These are phyloP conservation scores for Gerris buenoi DNA, from an alignment of 1,140 invertebrate genomes.

Conservation along the genomic window DNA sequence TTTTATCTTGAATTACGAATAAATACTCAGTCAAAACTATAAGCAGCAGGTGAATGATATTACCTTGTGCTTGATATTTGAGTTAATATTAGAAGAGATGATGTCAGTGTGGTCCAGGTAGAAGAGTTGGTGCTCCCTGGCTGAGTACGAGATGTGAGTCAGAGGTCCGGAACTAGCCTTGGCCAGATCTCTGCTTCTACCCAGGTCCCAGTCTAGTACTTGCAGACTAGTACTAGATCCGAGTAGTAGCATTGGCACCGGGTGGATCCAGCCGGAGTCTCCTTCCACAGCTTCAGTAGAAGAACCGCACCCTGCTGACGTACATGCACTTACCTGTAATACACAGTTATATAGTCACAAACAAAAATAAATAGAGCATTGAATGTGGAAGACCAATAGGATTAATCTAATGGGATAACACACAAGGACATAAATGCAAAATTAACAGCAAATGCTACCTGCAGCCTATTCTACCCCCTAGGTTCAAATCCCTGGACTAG, in stretches of 20 bases:
- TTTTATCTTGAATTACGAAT: background rate
- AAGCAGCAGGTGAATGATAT: background rate
- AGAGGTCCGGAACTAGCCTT: slow-evolving; percentile 27
- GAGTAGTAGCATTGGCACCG: slow-evolving; percentile 61
- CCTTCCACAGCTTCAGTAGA: slow-evolving; percentile 44
- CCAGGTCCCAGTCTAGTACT: slow-evolving; percentile 38
- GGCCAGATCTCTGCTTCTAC: slow-evolving; percentile 36
- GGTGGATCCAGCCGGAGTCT: slow-evolving; percentile 47
- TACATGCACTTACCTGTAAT: slow-evolving; percentile 59
- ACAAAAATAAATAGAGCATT: too few relatives aligned
- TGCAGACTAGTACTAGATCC: slow-evolving; percentile 51
- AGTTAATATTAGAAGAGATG: background rate
- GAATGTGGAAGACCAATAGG: too few relatives aligned
- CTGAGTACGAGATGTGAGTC: background rate
- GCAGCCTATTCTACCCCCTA: too few relatives aligned
- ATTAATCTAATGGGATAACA: too few relatives aligned
- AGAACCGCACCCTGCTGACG: slow-evolving; percentile 52
- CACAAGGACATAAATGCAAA: too few relatives aligned
- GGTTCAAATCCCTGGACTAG: too few relatives aligned
- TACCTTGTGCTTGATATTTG: background rate
- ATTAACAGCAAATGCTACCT: too few relatives aligned
- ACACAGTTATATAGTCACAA: too few relatives aligned
- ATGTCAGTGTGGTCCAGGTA: slow-evolving; percentile 2
- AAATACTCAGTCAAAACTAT: too few relatives aligned
- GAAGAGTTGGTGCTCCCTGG: slow-evolving; percentile 1